Evolutionary conservation across 2,797 vertebrate species (phyloP).

Genomic region (Petrocephalus schoutedeni): DNA sequence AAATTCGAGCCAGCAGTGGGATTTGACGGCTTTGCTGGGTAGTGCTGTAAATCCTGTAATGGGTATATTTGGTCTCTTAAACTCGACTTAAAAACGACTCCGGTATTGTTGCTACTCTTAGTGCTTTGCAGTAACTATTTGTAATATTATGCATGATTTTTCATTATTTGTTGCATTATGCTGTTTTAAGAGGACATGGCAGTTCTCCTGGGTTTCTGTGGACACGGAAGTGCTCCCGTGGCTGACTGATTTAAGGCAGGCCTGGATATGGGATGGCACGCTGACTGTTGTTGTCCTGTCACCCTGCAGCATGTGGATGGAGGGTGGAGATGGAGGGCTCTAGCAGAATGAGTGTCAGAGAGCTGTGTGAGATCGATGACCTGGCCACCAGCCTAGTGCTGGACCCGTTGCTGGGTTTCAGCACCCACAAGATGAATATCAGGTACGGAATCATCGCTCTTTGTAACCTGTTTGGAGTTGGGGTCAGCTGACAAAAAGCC

Average conservation of each 20-base stretch:
- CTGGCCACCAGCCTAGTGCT: slow-evolving; percentile 83
- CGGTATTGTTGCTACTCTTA: not conserved
- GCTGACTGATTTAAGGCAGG: not conserved
- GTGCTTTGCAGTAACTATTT: not conserved
- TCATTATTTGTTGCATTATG: not conserved
- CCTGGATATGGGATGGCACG: not conserved
- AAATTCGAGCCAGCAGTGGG: not conserved
- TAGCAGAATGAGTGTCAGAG: slow-evolving; percentile 85
- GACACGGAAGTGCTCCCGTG: not conserved
- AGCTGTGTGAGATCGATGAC: slow-evolving; percentile 89
- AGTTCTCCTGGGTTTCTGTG: not conserved
- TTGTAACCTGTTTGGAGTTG: not conserved
- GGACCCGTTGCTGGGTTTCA: slow-evolving; percentile 82
- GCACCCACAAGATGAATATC: slow-evolving; percentile 91
- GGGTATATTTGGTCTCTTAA: not conserved
- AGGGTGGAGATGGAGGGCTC: slow-evolving; percentile 78
- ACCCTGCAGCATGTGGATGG: slow-evolving; percentile 70
- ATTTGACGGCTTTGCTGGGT: not conserved
- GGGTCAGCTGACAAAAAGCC: not conserved
- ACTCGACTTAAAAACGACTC: not conserved
- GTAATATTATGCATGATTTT: not conserved
- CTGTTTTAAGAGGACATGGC: slow-evolving; percentile 10
- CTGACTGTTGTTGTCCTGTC: slow-evolving; percentile 5
- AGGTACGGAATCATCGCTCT: slow-evolving; percentile 60
- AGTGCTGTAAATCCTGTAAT: not conserved